A percentile compares a stretch with the other conserved stretches of the same genome.
Conservation (phyloP, 92 coral and sea anemone species). For the Umimayanthus chanpuru region DNA sequence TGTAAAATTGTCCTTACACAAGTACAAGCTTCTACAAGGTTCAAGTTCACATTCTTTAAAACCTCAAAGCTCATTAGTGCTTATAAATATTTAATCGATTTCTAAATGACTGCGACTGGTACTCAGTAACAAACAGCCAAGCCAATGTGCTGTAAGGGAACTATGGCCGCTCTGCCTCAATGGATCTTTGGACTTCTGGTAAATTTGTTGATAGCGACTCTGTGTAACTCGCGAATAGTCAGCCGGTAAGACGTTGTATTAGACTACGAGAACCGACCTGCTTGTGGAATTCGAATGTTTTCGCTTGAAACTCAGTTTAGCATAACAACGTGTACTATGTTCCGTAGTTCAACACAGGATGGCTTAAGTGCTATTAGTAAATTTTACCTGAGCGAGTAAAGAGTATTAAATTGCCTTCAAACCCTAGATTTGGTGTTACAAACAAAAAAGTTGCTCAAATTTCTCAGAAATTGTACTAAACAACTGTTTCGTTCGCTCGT, state of each 20-base stretch:
- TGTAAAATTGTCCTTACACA: too few relatives aligned
- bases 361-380: background rate
- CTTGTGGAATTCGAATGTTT: background rate
- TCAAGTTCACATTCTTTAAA: background rate
- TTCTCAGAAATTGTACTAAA: background rate
- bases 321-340: background rate
- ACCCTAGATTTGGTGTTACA: background rate
- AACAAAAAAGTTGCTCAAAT: background rate
- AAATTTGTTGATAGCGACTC: background rate
- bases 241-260: background rate
- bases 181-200: background rate
- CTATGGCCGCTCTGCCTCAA: background rate
- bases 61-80: background rate
- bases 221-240: background rate
- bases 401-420: too few relatives aligned
- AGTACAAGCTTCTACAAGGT: too few relatives aligned
- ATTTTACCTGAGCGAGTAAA: too few relatives aligned
- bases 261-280: background rate
- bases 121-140: background rate
- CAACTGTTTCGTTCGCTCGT: background rate
- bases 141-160: background rate
- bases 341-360: background rate
- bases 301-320: too few relatives aligned
- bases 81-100: too few relatives aligned
- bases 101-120: background rate